A percentile compares a stretch with the other conserved stretches of the same genome.
phyloP scores from a whole-genome alignment of 2,113 vertebrate species.

The Opisthocomus hoazin region DNA sequence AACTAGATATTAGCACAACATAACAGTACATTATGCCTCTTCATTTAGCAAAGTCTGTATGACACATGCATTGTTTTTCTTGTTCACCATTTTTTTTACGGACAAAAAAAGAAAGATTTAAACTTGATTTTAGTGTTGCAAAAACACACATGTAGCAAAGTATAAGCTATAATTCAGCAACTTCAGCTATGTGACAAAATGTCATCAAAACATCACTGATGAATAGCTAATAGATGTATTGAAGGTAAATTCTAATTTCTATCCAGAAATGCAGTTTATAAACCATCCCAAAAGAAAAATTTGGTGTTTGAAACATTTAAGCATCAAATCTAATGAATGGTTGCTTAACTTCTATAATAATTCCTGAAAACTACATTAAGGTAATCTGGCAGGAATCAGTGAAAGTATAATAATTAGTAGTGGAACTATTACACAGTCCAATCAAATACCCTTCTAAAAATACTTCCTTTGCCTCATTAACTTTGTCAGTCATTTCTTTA shows the following conservation, averaged over 20 bases:
- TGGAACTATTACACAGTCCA: neutral
- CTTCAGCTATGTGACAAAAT: neutral
- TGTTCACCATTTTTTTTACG: neutral
- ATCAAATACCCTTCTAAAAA: neutral
- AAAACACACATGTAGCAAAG: fast-evolving
- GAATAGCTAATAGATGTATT: neutral
- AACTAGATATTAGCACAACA: neutral
- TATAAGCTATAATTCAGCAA: neutral
- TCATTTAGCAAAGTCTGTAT: neutral
- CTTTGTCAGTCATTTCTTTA: neutral
- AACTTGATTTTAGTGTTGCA: neutral
- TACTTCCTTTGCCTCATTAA: neutral
- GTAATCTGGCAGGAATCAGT: neutral
- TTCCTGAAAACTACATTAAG: neutral
- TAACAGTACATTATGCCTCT: neutral
- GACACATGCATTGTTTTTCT: neutral
- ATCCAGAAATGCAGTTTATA: neutral
- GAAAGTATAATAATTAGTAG: neutral
- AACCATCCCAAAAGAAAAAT: neutral
- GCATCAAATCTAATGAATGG: neutral
- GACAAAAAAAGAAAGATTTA: neutral
- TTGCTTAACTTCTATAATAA: neutral
- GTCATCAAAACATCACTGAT: neutral
- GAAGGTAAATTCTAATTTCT: neutral
- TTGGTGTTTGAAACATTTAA: neutral